Evolutionary conservation across 2,797 vertebrate genomes (phyloP).

Genomic region (Rhynchotus rufescens): DNA sequence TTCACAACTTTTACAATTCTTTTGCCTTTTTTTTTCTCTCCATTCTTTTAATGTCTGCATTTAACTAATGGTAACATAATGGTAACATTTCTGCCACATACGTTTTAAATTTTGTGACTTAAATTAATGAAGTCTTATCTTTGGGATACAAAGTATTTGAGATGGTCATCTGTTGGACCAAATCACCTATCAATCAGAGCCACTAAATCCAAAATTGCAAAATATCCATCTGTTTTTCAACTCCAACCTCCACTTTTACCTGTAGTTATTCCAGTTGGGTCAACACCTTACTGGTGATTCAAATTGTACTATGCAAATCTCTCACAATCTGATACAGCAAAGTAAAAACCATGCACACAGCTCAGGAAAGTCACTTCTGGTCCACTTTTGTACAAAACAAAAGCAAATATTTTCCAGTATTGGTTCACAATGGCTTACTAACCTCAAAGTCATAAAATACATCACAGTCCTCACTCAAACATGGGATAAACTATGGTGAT

Average conservation of each 20-base stretch:
- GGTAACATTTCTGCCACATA: background rate
- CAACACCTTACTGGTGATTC: background rate
- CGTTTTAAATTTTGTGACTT: background rate
- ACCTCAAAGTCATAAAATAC: background rate
- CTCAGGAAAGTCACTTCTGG: background rate
- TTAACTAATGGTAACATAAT: background rate
- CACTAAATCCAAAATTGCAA: background rate
- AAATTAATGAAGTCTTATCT: background rate
- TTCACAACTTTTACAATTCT: background rate
- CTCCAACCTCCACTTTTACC: background rate
- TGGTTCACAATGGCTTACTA: background rate
- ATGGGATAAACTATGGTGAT: background rate
- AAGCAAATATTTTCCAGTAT: background rate
- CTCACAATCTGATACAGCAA: background rate
- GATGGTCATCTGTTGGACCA: background rate
- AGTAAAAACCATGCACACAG: too few relatives aligned
- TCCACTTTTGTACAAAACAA: background rate
- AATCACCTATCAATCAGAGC: background rate
- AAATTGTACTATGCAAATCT: background rate
- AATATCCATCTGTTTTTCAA: background rate
- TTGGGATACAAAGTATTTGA: background rate
- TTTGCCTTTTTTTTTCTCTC: background rate
- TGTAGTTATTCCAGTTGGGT: background rate
- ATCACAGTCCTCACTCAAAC: background rate
- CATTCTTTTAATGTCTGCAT: background rate